Conservation (phyloP, 2,888 invertebrate species). For the Aphidius colemani region DNA sequence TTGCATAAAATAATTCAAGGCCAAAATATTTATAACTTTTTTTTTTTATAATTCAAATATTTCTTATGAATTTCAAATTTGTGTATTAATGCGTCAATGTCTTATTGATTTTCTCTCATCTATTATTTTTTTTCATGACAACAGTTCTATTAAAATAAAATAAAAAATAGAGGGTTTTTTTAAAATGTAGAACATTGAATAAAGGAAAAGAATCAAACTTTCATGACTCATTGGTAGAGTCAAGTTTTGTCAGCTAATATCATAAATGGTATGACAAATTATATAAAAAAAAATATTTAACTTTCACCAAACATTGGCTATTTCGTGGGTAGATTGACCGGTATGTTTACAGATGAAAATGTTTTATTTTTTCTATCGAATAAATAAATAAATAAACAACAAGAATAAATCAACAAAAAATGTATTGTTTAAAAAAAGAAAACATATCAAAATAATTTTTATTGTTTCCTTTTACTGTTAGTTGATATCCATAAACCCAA, state of each 20-base stretch:
- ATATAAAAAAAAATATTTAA: background rate
- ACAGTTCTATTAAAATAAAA: no score
- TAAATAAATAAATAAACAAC: constrained; percentile 1
- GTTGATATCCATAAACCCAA: no score
- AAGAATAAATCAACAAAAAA: background rate
- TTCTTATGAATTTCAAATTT: no score
- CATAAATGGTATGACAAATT: constrained; percentile 10
- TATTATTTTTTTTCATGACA: no score
- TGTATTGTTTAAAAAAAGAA: background rate
- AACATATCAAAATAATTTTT: background rate
- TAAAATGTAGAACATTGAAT: no score
- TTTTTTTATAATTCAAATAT: background rate
- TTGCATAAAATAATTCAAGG: constrained; percentile 15
- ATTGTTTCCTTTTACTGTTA: background rate
- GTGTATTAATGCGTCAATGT: no score
- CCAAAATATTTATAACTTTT: background rate
- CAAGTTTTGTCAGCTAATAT: constrained; percentile 10
- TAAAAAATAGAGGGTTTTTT: no score
- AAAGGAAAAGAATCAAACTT: background rate
- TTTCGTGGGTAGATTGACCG: constrained; percentile 15
- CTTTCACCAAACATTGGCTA: constrained; percentile 10
- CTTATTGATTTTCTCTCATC: no score
- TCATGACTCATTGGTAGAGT: constrained; percentile 1
- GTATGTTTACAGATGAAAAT: constrained; percentile 14
- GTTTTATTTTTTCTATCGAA: constrained; percentile 4